These are phyloP conservation scores for Pelecanoides urinatrix DNA, from an alignment of 2,113 vertebrate genomes.

Conservation along the genomic window DNA sequence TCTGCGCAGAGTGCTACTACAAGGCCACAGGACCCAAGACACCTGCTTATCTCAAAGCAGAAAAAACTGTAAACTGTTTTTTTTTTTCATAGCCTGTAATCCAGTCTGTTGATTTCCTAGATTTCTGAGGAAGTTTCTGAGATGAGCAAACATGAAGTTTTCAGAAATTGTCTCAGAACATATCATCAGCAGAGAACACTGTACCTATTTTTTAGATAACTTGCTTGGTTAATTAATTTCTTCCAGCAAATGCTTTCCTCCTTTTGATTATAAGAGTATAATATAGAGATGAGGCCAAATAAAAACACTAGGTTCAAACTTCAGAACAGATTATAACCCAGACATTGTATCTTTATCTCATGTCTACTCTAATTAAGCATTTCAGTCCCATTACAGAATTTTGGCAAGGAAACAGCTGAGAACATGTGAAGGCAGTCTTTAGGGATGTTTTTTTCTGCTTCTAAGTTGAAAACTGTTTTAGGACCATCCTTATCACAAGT, in stretches of 20 bases:
- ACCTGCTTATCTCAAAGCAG: background rate
- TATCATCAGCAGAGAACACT: background rate
- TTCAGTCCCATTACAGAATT: background rate
- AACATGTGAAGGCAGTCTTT: background rate
- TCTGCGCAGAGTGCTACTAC: background rate
- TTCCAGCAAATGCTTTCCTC: background rate
- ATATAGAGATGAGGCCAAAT: background rate
- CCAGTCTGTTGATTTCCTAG: background rate
- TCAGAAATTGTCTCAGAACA: background rate
- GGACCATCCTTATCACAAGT: accelerated
- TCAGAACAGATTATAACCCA: background rate
- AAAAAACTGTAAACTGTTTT: background rate
- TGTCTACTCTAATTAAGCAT: background rate
- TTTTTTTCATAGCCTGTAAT: background rate
- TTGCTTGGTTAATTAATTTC: background rate
- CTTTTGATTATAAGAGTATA: background rate
- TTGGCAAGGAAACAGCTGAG: background rate
- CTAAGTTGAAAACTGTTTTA: background rate
- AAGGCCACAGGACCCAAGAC: background rate
- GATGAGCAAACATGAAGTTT: background rate
- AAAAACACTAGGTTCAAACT: background rate
- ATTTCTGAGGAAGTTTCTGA: background rate
- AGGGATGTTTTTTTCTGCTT: background rate
- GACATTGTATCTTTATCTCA: background rate
- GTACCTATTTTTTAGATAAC: background rate